A percentile compares a stretch with the other conserved stretches of the same genome.
phyloP scores from a whole-genome alignment of 2,888 invertebrate species.

The Lamproptera curius region DNA sequence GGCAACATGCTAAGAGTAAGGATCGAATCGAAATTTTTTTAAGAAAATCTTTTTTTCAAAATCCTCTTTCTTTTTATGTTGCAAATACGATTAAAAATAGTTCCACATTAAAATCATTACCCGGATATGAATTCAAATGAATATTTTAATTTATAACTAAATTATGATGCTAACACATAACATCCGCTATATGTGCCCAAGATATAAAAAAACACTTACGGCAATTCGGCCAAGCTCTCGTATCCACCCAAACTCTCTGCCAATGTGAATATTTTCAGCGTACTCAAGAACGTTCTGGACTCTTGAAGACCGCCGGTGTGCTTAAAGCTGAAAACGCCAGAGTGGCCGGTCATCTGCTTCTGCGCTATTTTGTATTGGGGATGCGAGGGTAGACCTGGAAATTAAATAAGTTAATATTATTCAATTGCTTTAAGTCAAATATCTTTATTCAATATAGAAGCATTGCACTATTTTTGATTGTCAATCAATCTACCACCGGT shows the following conservation, averaged over 20 bases:
- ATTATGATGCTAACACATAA: too few species aligned
- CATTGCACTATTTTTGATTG: neutral
- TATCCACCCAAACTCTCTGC: constrained; percentile 98
- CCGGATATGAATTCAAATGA: too few species aligned
- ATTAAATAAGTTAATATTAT: constrained; percentile 1
- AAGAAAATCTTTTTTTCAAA: too few species aligned
- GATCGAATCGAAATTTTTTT: too few species aligned
- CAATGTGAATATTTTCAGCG: constrained; percentile 88
- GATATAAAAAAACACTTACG: constrained; percentile 81
- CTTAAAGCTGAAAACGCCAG: constrained; percentile 95
- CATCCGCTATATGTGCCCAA: too few species aligned
- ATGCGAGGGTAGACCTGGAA: constrained; percentile 87
- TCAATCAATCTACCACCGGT: too few species aligned
- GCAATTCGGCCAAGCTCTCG: constrained; percentile 96
- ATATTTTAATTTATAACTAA: too few species aligned
- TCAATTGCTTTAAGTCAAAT: neutral
- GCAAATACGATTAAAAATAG: too few species aligned
- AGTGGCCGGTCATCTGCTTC: constrained; percentile 90
- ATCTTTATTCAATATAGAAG: too few species aligned
- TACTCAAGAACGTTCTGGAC: constrained; percentile 84
- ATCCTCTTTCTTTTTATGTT: too few species aligned
- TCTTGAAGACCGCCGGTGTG: constrained; percentile 87
- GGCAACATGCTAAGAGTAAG: too few species aligned
- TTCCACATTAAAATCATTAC: too few species aligned
- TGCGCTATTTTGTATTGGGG: constrained; percentile 89